Percentiles rank a stretch among this genome's conserved stretches.
Conservation (phyloP, 2,888 invertebrate species). For the Aphidius colemani region DNA sequence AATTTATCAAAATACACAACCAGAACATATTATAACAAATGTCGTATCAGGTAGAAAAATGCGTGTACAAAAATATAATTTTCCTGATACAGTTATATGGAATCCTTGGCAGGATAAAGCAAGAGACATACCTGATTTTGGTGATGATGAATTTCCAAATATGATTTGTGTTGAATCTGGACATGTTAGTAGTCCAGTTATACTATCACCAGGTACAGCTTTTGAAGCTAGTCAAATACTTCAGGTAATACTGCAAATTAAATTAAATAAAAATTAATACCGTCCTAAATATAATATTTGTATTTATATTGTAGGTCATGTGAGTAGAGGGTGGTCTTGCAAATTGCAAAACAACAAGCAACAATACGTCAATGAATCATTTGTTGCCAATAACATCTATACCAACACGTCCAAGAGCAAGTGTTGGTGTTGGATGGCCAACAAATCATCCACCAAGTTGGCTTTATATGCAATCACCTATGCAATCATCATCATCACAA, state of each 20-base stretch:
- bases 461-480: conserved; percentile 49
- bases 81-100: conserved; percentile 96
- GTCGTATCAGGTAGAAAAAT: conserved; percentile 90
- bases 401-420: conserved; percentile 28
- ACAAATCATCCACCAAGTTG: conserved; percentile 42
- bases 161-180: conserved; percentile 97
- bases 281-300: background rate
- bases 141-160: conserved; percentile 95
- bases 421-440: conserved; percentile 46
- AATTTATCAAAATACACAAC: conserved; percentile 90
- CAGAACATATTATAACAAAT: conserved; percentile 90
- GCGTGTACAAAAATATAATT: conserved; percentile 91
- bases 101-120: conserved; percentile 96
- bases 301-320: conserved; percentile 54
- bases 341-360: conserved; percentile 41
- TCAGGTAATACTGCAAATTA: conserved; percentile 66
- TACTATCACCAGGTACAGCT: conserved; percentile 86
- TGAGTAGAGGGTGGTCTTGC: conserved; percentile 63
- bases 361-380: conserved; percentile 29
- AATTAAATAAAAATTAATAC: background rate
- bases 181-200: conserved; percentile 84
- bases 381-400: conserved; percentile 17
- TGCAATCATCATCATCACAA: background rate
- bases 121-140: conserved; percentile 90
- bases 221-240: conserved; percentile 91